Evolutionary conservation across 2,113 vertebrate genomes (phyloP).

Genomic region (Thomomys bottae): DNA sequence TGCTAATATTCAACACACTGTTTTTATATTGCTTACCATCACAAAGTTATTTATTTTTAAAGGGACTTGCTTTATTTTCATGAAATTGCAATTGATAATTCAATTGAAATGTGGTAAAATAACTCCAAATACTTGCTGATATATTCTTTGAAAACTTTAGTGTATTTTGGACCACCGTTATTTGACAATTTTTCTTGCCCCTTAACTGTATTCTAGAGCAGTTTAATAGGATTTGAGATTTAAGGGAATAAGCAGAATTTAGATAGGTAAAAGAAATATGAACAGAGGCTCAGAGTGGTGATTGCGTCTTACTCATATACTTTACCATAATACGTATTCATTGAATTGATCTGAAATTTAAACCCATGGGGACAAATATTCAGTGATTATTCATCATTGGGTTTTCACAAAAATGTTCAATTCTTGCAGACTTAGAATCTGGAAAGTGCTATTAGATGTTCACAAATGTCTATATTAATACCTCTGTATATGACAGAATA

Average conservation of each 20-base stretch:
- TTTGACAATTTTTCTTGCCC: background rate
- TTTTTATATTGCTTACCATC: background rate
- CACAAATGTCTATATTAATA: slow-evolving; percentile 48
- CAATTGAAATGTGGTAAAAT: background rate
- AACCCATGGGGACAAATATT: background rate
- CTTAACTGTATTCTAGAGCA: background rate
- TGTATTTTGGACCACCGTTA: background rate
- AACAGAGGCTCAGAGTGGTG: background rate
- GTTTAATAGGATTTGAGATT: background rate
- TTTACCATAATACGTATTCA: background rate
- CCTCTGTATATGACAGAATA: slow-evolving; percentile 20
- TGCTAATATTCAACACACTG: too few relatives aligned
- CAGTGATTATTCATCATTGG: slow-evolving; percentile 20
- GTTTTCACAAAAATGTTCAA: slow-evolving; percentile 55
- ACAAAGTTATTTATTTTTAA: background rate
- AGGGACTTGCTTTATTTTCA: background rate
- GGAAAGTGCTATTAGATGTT: background rate
- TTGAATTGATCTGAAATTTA: slow-evolving; percentile 45
- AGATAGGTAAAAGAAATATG: slow-evolving; percentile 3
- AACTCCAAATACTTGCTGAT: background rate
- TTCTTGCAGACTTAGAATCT: slow-evolving; percentile 15
- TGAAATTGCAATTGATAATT: background rate
- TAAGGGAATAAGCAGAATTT: background rate
- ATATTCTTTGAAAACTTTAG: background rate
- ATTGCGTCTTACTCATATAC: background rate